Conservation (phyloP, 92 coral and sea anemone species). For the Epizoanthus rinbou region DNA sequence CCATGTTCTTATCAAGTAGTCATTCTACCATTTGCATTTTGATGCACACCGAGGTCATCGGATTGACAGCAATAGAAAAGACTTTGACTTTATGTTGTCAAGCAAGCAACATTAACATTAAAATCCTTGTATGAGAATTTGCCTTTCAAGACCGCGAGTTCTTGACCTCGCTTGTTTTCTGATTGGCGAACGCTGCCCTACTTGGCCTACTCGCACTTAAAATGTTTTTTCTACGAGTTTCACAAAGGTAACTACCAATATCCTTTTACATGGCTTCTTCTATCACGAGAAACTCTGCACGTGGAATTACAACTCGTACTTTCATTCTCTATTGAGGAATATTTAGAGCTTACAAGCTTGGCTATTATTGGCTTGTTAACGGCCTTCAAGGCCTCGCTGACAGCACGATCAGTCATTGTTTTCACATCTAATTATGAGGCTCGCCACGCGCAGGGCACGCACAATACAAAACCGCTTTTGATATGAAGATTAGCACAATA, state of each 20-base stretch:
- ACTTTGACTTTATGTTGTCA: neutral
- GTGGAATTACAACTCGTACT: constrained; percentile 39
- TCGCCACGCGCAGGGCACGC: constrained; percentile 89
- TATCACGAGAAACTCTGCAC: constrained; percentile 54
- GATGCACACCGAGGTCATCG: neutral
- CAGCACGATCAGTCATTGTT: constrained; percentile 83
- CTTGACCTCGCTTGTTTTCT: constrained; percentile 27
- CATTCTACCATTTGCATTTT: neutral
- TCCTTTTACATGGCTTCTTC: too few relatives aligned
- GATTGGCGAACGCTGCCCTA: constrained; percentile 32
- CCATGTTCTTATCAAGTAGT: too few relatives aligned
- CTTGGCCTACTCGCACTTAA: neutral
- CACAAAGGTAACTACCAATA: neutral
- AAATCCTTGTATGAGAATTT: constrained; percentile 19
- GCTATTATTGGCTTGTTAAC: constrained; percentile 67
- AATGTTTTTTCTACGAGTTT: neutral
- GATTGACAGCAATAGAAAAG: neutral
- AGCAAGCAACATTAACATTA: constrained; percentile 22
- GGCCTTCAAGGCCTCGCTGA: constrained; percentile 51
- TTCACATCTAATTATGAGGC: constrained; percentile 69
- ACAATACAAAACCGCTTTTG: constrained; percentile 78
- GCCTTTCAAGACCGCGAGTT: constrained; percentile 15
- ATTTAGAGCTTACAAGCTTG: constrained; percentile 48
- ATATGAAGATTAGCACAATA: constrained; percentile 84
- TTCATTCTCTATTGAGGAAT: constrained; percentile 46